phyloP scores from a whole-genome alignment of 2,888 invertebrate species.

The Dilophus febrilis region DNA sequence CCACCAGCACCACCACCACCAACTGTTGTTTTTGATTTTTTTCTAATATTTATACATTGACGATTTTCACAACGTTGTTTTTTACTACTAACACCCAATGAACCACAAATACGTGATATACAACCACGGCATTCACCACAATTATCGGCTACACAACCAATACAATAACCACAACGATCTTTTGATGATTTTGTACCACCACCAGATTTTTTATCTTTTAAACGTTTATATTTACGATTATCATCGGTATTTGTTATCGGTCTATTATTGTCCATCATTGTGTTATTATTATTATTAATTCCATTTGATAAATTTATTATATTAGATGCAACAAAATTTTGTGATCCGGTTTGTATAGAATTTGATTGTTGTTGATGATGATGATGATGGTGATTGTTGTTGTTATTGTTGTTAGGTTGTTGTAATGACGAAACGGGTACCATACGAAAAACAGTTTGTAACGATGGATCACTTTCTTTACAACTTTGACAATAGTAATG shows the following conservation, averaged over 20 bases:
- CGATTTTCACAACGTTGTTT: slow-evolving; percentile 36
- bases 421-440: slow-evolving; percentile 18
- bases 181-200: slow-evolving; percentile 26
- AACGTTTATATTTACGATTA: slow-evolving; percentile 7
- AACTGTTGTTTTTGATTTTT: slow-evolving; percentile 13
- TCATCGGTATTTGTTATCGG: background rate
- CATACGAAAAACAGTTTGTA: slow-evolving; percentile 38
- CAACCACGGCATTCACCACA: slow-evolving; percentile 28
- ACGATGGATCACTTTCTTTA: slow-evolving; percentile 61
- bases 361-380: slow-evolving; percentile 9
- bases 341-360: slow-evolving; percentile 5
- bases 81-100: slow-evolving; percentile 10
- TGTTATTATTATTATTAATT: too few species aligned
- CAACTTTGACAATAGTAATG: slow-evolving; percentile 84
- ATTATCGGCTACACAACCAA: slow-evolving; percentile 38
- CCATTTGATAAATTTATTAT: too few species aligned
- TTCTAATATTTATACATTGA: slow-evolving; percentile 28
- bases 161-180: slow-evolving; percentile 54
- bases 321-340: too few species aligned
- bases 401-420: slow-evolving; percentile 10
- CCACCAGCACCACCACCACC: slow-evolving; percentile 10
- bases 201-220: slow-evolving; percentile 11
- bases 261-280: too few species aligned
- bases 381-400: slow-evolving; percentile 7
- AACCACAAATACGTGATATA: slow-evolving; percentile 19